Evolutionary conservation across 2,113 vertebrate species (phyloP), one percentile per base, ranked within the genome.

Genomic region (Ptilonorhynchus violaceus): DNA sequence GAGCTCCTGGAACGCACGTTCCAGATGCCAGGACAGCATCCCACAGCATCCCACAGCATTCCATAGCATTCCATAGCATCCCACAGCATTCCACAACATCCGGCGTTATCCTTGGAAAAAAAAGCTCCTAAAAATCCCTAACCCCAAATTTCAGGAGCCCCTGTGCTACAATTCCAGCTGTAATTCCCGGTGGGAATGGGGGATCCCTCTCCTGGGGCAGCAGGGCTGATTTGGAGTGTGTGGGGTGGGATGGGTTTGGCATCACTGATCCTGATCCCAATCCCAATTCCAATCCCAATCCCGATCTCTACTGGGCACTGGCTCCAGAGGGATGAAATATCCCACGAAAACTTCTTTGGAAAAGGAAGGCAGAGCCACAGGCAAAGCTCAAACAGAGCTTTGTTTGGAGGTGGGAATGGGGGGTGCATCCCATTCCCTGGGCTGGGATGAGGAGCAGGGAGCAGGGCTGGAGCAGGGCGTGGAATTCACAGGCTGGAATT

Each of bases 121-220:
- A 74, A 47, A 5, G 15, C 12, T 39, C 69, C 50, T 16, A 4
- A 30, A 35, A 79, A 17, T 47, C 10, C 17, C 24, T 4, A 5
- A 20, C 2, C 14, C 24, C 27, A 3, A 20, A 13, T 24, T 7
- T 11, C 8, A 24, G 62, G 50, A 24, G 25, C 22, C 4, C 33
- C 46, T 6, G 62, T 2, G 23, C 89, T 67, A 13, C 13, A 35
- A 50, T 76, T 76, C 62, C 44, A 14, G 25, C 8, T 28, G 1
- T 20, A 41, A 28, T 67, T 41, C 75, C 82, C 0, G 0, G 13
- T 0, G 0, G 55, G 78, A 37, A 4, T 0, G 0, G 9, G 31
- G 10, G 10, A 1, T 52, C 6, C n/a, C 23, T 23, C 31, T n/a
- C 41, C 39, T 7, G 55, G 14, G 59, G 24, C 39, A 47, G 59